These are phyloP conservation scores for Bembecia ichneumoniformis DNA, from an alignment of 2,888 invertebrate genomes.

Conservation along the genomic window DNA sequence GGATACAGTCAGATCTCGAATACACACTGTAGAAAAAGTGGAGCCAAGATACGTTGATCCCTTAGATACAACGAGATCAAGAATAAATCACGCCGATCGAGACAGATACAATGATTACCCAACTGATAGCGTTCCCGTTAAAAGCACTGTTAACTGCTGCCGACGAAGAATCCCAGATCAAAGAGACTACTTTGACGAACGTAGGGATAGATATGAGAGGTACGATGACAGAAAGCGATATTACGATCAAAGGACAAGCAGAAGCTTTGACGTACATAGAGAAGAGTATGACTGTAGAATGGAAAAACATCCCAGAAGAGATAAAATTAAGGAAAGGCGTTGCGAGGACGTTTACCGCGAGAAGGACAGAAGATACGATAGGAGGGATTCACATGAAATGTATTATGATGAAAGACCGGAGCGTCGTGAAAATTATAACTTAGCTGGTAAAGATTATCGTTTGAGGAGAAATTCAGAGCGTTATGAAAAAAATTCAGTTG, in stretches of 20 bases:
- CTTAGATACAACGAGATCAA: constrained; percentile 28
- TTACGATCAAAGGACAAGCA: constrained; percentile 44
- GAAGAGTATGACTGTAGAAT: constrained; percentile 21
- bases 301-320: constrained; percentile 36
- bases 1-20: constrained; percentile 27
- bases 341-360: constrained; percentile 26
- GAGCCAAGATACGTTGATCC: constrained; percentile 32
- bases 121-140: constrained; percentile 24
- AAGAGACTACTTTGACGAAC: constrained; percentile 29
- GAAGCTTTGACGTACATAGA: constrained; percentile 46
- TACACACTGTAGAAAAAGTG: constrained; percentile 10
- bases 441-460: constrained; percentile 27
- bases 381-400: constrained; percentile 16
- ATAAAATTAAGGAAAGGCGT: constrained; percentile 28
- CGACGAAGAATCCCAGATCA: constrained; percentile 19
- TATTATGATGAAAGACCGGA: constrained; percentile 37
- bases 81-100: constrained; percentile 20
- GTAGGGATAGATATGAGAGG: constrained; percentile 19
- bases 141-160: constrained; percentile 24
- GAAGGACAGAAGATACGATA: constrained; percentile 5
- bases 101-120: constrained; percentile 31
- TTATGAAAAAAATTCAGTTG: constrained; percentile 43
- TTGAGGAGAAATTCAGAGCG: constrained; percentile 33
- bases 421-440: constrained; percentile 15
- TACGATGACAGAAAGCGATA: constrained; percentile 35